Evolutionary conservation across 2,888 invertebrate genomes (phyloP).

Genomic region (Eilema griseolum): DNA sequence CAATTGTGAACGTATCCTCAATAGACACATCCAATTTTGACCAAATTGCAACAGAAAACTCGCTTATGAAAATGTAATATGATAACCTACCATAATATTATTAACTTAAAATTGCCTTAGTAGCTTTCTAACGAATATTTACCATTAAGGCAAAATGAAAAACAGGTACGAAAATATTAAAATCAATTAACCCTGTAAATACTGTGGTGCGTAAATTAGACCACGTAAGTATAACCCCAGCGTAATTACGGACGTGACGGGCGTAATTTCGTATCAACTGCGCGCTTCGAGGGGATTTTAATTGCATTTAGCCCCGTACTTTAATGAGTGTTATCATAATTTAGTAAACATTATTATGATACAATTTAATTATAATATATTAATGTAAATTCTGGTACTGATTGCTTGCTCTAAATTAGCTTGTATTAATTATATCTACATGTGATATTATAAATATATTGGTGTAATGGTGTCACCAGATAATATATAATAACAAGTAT

Average conservation of each 20-base stretch:
- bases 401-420: not conserved
- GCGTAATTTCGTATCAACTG: conserved; percentile 61
- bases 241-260: conserved; percentile 68
- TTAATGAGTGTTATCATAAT: conserved; percentile 63
- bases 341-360: conserved; percentile 43
- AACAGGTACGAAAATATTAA: conserved; percentile 22
- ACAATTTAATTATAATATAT: conserved; percentile 7
- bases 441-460: not conserved
- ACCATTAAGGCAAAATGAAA: not conserved
- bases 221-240: conserved; percentile 36
- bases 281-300: conserved; percentile 66
- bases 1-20: no score
- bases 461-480: not conserved
- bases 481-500: not conserved
- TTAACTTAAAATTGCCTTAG: not conserved
- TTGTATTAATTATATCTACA: not conserved
- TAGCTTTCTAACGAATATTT: not conserved
- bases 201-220: conserved; percentile 22
- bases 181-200: conserved; percentile 35
- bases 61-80: not conserved
- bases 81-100: not conserved
- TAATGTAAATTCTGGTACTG: conserved; percentile 2
- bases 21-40: not conserved
- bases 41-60: not conserved
- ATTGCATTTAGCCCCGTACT: conserved; percentile 60